Evolutionary conservation across 2,113 vertebrate genomes (phyloP), one percentile per base, ranked within the genome.

Genomic region (Malurus elegans): DNA sequence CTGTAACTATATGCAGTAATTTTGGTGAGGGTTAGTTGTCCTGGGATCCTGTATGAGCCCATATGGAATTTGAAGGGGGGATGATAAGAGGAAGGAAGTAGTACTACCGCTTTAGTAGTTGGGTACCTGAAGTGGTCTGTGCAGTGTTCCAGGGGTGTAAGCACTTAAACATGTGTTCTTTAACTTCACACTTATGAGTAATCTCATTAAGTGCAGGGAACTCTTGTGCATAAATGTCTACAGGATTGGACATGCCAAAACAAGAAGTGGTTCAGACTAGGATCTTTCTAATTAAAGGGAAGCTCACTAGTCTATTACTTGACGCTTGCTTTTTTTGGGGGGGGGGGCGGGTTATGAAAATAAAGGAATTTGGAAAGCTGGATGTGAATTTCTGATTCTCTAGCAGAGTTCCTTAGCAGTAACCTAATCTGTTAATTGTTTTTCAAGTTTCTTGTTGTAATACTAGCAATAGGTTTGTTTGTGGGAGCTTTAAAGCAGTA

Each of bases 121-220:
- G 82, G 44, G n/a, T 72, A 91, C 69, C 69, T 74, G n/a, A 61
- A 86, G 44, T 48, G 88, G 78, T 54, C 51, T 31, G 31, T 74
- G 17, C 20, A 5, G n/a, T 80, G 71, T 90, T 82, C 29, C 62
- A 65, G 74, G 73, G 36, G 32, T 90, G 75, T 89, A 92, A 78
- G 85, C 58, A 44, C 79, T 92, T 94, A 56, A 93, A 80, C 84
- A 61, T 82, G 87, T 94, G 88, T 79, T 94, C 79, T 90, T 92
- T 60, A 91, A 80, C 82, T 84, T 92, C 75, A 84, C 79, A 90
- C 91, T 91, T 60, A 80, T 95, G 93, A 96, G 94, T 96, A 97
- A 96, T 95, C 95, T 92, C 72, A 90, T 96, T 94, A 96, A 96
- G 88, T 72, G 82, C 75, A 71, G 90, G 85, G 93, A 95, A 96